Evolutionary conservation across 2,113 vertebrate genomes (phyloP).

Genomic region (Synodontis membranacea): DNA sequence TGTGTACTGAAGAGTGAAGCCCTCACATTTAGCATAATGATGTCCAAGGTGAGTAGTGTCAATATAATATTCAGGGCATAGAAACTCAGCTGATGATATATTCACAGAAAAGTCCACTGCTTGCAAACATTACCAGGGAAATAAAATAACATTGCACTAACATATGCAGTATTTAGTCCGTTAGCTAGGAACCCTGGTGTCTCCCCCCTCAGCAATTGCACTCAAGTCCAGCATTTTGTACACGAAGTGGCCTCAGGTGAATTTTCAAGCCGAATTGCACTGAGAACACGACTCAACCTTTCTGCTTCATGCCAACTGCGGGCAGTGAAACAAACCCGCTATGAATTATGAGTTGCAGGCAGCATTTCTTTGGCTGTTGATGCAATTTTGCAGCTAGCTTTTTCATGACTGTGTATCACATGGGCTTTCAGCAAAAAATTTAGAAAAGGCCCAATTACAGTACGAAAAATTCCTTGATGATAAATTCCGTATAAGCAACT

Average conservation of each 20-base stretch:
- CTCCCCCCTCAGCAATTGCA: too few relatives aligned
- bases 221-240: background rate
- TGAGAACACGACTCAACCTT: background rate
- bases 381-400: background rate
- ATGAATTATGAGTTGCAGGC: background rate
- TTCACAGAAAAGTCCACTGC: background rate
- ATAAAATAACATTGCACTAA: background rate
- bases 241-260: background rate
- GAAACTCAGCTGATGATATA: background rate
- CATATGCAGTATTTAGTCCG: background rate
- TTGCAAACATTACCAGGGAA: background rate
- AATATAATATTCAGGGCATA: background rate
- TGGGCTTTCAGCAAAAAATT: background rate
- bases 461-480: background rate
- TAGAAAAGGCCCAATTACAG: background rate
- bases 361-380: background rate
- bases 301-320: background rate
- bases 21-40: slow-evolving; percentile 1
- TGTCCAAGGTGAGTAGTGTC: background rate
- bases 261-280: background rate
- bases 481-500: background rate
- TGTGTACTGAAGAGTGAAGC: background rate
- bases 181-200: background rate
- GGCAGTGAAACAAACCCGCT: background rate
- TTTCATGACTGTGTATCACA: background rate